A percentile compares a stretch with the other conserved stretches of the same genome.
These are phyloP conservation scores for Trachelus stipa DNA, from an alignment of 2,888 invertebrate genomes.

Conservation along the genomic window DNA sequence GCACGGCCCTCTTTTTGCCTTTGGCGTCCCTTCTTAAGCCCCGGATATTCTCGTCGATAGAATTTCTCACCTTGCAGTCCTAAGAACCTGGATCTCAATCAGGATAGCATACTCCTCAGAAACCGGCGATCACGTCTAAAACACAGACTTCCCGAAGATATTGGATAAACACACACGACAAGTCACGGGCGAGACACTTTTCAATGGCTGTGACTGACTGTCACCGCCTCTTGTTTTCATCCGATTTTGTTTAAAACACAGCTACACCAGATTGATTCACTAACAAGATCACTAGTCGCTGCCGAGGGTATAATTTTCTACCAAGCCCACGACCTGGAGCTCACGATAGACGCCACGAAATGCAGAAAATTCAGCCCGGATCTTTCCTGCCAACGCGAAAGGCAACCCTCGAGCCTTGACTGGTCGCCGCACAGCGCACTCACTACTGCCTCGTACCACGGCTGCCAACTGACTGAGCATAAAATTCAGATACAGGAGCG, in stretches of 20 bases:
- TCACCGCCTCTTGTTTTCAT: constrained; percentile 38
- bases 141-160: constrained; percentile 3
- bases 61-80: constrained; percentile 14
- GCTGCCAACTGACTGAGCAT: constrained; percentile 41
- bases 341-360: constrained; percentile 8
- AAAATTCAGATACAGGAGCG: constrained; percentile 30
- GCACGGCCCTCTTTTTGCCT: constrained; percentile 4
- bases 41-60: background rate
- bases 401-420: constrained; percentile 49
- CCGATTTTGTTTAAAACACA: constrained; percentile 27
- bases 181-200: constrained; percentile 35
- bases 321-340: constrained; percentile 7
- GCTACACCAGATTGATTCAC: background rate
- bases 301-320: background rate
- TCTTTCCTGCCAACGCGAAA: constrained; percentile 39
- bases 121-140: background rate
- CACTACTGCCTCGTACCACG: constrained; percentile 33
- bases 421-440: constrained; percentile 49
- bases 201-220: constrained; percentile 44
- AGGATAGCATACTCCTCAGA: constrained; percentile 12
- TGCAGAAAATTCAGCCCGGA: constrained; percentile 8
- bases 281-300: background rate
- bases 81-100: constrained; percentile 11
- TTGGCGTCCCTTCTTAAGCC: background rate
- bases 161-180: constrained; percentile 15